phyloP scores from a whole-genome alignment of 2,888 invertebrate species.

The Eudemis profundana region DNA sequence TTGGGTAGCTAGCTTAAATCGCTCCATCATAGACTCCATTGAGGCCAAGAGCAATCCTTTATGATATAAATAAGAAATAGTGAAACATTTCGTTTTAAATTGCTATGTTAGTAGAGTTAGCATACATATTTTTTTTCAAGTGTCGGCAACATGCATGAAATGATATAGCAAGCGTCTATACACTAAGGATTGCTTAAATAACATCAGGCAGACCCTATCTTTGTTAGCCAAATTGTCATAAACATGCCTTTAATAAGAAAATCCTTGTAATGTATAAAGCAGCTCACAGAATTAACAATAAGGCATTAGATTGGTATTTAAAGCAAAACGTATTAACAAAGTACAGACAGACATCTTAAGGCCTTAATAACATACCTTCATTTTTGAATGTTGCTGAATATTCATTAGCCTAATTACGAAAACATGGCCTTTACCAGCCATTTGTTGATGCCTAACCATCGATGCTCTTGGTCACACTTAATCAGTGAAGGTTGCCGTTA shows the following conservation, averaged over 20 bases:
- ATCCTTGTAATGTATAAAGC: not conserved
- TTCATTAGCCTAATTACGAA: conserved; percentile 7
- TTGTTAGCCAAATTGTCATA: not conserved
- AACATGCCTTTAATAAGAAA: not conserved
- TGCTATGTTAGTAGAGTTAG: too few species aligned
- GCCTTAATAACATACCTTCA: conserved; percentile 1
- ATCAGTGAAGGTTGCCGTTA: conserved; percentile 23
- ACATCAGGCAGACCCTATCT: too few species aligned
- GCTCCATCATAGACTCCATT: too few species aligned
- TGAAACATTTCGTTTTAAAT: too few species aligned
- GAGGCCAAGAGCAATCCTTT: too few species aligned
- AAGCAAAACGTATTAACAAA: not conserved
- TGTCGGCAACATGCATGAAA: too few species aligned
- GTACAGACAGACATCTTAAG: not conserved
- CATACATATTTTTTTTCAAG: too few species aligned
- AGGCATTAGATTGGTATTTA: not conserved
- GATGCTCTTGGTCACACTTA: not conserved
- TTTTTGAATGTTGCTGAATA: not conserved
- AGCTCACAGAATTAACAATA: too few species aligned
- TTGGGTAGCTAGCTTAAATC: too few species aligned
- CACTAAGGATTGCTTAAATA: too few species aligned
- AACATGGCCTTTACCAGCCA: conserved; percentile 15
- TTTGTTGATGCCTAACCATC: conserved; percentile 14
- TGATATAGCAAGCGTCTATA: too few species aligned
- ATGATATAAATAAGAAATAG: too few species aligned